A percentile compares a stretch with the other conserved stretches of the same genome.
Evolutionary conservation across 2,888 invertebrate genomes (phyloP).

Genomic region (Gandaritis pyraliata): DNA sequence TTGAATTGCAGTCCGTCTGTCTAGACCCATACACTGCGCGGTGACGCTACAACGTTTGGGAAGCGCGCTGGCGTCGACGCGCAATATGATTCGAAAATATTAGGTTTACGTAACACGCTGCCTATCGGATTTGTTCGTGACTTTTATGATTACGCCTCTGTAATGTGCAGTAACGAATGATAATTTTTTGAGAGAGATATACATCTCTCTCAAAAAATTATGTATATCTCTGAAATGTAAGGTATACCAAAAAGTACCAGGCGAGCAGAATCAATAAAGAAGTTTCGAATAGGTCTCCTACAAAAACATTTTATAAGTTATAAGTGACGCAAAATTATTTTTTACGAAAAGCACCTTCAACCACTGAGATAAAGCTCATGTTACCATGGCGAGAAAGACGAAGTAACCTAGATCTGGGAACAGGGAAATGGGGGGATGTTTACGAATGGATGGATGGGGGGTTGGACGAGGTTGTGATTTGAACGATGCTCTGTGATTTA

Average conservation of each 20-base stretch:
- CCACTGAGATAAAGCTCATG: background rate
- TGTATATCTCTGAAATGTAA: too few species aligned
- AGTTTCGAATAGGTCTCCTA: background rate
- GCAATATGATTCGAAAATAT: too few species aligned
- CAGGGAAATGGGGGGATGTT: slow-evolving; percentile 28
- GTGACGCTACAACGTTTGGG: too few species aligned
- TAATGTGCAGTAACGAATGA: too few species aligned
- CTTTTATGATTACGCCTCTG: too few species aligned
- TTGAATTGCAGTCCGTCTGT: too few species aligned
- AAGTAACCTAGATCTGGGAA: slow-evolving; percentile 18
- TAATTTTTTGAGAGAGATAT: too few species aligned
- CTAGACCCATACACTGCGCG: too few species aligned
- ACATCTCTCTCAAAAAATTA: too few species aligned
- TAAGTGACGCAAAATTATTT: background rate
- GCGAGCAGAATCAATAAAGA: slow-evolving; percentile 2
- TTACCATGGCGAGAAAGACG: background rate
- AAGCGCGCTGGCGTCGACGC: too few species aligned
- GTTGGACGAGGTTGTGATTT: slow-evolving; percentile 14
- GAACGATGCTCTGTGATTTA: slow-evolving; percentile 15
- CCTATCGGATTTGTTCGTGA: too few species aligned
- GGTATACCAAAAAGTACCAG: slow-evolving; percentile 5
- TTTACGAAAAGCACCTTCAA: background rate
- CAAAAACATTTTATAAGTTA: background rate
- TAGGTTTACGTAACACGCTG: too few species aligned
- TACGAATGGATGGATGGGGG: slow-evolving; percentile 17